Evolutionary conservation across 2,113 vertebrate genomes (phyloP), one percentile per base, ranked within the genome.

Genomic region (Festucalex cinctus): DNA sequence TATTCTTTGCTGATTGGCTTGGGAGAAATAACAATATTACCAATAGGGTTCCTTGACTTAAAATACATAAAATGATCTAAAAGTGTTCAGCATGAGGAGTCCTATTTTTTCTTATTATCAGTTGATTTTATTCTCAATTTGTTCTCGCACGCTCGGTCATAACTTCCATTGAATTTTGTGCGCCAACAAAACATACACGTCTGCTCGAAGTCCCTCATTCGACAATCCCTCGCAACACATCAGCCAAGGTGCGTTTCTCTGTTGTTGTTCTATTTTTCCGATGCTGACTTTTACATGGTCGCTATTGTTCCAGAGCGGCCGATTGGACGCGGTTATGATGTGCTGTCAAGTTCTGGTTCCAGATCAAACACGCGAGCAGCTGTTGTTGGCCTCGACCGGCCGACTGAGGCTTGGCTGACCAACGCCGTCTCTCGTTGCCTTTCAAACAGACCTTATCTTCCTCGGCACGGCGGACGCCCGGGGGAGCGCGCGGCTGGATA

Each of bases 271-370:
- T n/a, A 36, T 36, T 65, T 46, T 65, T 51, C 75, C 54, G 32
- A 32, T 16, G 14, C 62, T 53, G 76, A 75, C 13, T 44, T 32
- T 65, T 57, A 57, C 54, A 57, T 64, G 41, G 1, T 16, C 46
- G n/a, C 24, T 13, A 44, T 54, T 64, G 78, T 75, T 85, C 86
- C 85, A 86, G 69, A 66, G 72, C 73, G 61, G 14, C 41, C 76
- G 82, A 86, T 88, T 87, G 82, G 82, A 80, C 70, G 80, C 81
- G 82, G 82, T 86, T 82, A 82, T 85, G 80, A 87, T 85, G 81
- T 85, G 69, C 79, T 85, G 82, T 84, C 83, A 78, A 67, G 80
- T 58, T 78, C 71, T 79, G 75, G 78, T 77, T 77, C 83, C 80
- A 78, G 81, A 88, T 89, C 83, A 86, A 78, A 82, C 70, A 76